Conservation (phyloP, 2,888 invertebrate species). For the Orchesella flavescens region DNA sequence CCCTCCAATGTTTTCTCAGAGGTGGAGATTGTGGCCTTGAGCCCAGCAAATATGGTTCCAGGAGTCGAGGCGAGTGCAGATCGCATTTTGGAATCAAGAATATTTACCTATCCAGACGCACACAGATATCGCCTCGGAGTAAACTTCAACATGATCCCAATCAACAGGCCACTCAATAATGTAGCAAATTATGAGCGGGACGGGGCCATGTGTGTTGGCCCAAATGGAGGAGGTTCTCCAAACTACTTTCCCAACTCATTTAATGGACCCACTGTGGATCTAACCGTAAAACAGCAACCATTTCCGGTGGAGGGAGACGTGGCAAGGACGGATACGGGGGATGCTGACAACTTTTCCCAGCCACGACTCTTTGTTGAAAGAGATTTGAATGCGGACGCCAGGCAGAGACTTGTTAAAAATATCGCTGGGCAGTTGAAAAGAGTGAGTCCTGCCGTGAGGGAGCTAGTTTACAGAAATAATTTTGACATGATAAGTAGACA, state of each 20-base stretch:
- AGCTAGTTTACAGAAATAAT: slow-evolving; percentile 5
- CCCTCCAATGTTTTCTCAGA: slow-evolving; percentile 95
- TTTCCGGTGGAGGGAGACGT: slow-evolving; percentile 31
- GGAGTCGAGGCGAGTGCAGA: slow-evolving; percentile 96
- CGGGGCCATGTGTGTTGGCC: slow-evolving; percentile 62
- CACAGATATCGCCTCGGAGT: slow-evolving; percentile 59
- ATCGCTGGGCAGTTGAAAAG: neutral
- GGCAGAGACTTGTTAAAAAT: slow-evolving; percentile 26
- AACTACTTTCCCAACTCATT: slow-evolving; percentile 65
- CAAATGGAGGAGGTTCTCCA: slow-evolving; percentile 12
- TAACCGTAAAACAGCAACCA: slow-evolving; percentile 75
- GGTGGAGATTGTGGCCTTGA: slow-evolving; percentile 94
- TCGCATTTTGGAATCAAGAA: slow-evolving; percentile 82
- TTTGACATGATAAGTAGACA: slow-evolving; percentile 12
- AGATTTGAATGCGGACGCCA: slow-evolving; percentile 20
- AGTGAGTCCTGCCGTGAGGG: neutral
- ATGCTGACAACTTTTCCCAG: slow-evolving; percentile 90
- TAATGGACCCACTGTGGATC: slow-evolving; percentile 70
- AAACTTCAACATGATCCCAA: slow-evolving; percentile 35
- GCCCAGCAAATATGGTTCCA: slow-evolving; percentile 90
- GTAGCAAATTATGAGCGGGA: slow-evolving; percentile 14
- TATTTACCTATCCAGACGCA: slow-evolving; percentile 56
- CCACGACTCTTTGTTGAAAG: slow-evolving; percentile 85
- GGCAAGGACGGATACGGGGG: slow-evolving; percentile 78
- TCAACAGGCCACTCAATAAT: slow-evolving; percentile 35